These are phyloP conservation scores for Podarcis raffonei DNA, from an alignment of 2,113 vertebrate genomes.

Conservation along the genomic window DNA sequence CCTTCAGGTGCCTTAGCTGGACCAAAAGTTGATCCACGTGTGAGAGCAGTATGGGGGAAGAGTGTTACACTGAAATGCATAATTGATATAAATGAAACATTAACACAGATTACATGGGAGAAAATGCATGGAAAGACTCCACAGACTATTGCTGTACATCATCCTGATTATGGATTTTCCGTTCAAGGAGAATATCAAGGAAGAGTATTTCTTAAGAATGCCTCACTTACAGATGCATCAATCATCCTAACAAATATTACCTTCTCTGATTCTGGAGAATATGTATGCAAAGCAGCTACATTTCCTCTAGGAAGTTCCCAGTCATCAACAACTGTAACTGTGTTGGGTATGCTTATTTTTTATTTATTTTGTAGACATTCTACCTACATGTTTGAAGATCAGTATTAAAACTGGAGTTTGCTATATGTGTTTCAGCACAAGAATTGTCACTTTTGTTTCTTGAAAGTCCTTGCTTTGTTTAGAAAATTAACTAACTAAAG, in stretches of 20 bases:
- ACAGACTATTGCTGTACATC: constrained; percentile 90
- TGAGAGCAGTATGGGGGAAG: constrained; percentile 92
- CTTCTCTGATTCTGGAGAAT: constrained; percentile 90
- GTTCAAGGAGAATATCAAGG: constrained; percentile 84
- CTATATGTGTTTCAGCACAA: neutral
- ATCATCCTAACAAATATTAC: constrained; percentile 86
- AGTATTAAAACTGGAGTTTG: neutral
- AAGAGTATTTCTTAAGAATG: constrained; percentile 87
- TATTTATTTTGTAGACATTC: neutral
- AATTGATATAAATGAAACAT: constrained; percentile 89
- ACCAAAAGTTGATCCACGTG: constrained; percentile 86
- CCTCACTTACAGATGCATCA: constrained; percentile 88
- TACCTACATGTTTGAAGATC: neutral
- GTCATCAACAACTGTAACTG: constrained; percentile 84
- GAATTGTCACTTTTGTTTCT: neutral
- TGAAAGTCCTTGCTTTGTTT: neutral
- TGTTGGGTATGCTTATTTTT: constrained; percentile 85
- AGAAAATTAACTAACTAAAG: neutral
- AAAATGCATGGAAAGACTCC: constrained; percentile 82
- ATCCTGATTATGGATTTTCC: constrained; percentile 89
- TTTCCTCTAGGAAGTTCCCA: constrained; percentile 94
- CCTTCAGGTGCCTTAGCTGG: constrained; percentile 86
- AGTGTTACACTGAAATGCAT: constrained; percentile 90
- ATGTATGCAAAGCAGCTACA: constrained; percentile 93
- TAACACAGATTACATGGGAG: constrained; percentile 96